Evolutionary conservation across 2,113 vertebrate species (phyloP), one percentile per base, ranked within the genome.

Genomic region (Cephalopholis sonnerati): DNA sequence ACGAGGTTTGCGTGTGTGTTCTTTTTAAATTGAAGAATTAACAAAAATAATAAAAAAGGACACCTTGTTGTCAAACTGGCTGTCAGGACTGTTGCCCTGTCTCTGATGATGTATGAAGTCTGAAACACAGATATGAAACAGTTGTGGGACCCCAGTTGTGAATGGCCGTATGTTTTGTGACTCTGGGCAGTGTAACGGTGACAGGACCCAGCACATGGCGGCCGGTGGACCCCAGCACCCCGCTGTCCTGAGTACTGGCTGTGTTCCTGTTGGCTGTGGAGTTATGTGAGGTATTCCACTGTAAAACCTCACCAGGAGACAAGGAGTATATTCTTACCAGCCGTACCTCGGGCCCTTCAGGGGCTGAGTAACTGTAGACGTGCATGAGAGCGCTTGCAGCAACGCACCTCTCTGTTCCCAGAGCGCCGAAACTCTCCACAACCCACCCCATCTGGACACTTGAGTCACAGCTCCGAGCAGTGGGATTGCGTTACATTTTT

Each of bases 241-340:
- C 1, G n/a, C 85, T 78, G 72, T 4, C 59, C 17, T 32, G 25
- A 71, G 73, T 36, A 9, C 68, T 36, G 44, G 25, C 75, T 77
- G 74, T 83, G 84, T 84, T 86, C 58, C 80, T 51, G 67, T 39
- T 25, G 66, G 69, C 69, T 65, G 29, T 68, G 77, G 83, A 92
- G 89, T 65, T 90, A 93, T 90, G 87, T 62, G 48, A 87, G 70
- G 76, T 77, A 92, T 94, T 85, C 22, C n/a, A 82, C 74, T 85
- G 85, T 92, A 86, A 93, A 93, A 84, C 69, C 18, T 25, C 41
- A 72, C 25, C 82, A 78, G 54, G 62, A 84, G 22, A 87, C 81
- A 74, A 79, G 70, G 70, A 17, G 50, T 74, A 63, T 88, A 80
- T 89, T 90, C 10, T 85, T 87, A 78, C 74, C 86, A 64, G 82